Evolutionary conservation across 2,113 vertebrate genomes (phyloP).

Genomic region (Vombatus ursinus): DNA sequence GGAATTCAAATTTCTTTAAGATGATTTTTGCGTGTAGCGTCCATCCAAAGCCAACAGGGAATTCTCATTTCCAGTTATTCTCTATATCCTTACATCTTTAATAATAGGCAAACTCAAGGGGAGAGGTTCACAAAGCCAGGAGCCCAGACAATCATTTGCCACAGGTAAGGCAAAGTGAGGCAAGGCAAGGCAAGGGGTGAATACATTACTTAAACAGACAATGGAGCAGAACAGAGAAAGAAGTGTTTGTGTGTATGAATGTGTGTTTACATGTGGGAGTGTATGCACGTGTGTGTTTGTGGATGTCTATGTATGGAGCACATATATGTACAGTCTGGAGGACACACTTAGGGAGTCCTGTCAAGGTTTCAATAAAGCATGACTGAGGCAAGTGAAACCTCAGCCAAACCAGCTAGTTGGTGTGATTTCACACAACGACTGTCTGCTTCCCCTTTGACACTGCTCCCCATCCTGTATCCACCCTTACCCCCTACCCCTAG

Average conservation of each 20-base stretch:
- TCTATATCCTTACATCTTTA: constrained; percentile 27
- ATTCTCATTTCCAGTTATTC: constrained; percentile 39
- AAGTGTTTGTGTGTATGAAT: no score
- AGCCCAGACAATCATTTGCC: constrained; percentile 44
- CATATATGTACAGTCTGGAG: background rate
- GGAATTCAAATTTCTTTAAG: constrained; percentile 45
- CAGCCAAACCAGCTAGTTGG: background rate
- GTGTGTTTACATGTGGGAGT: no score
- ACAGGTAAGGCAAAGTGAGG: constrained; percentile 28
- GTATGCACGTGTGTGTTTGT: no score
- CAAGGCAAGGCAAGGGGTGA: constrained; percentile 18
- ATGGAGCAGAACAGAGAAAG: background rate
- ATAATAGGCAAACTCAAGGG: constrained; percentile 32
- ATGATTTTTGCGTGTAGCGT: constrained; percentile 32
- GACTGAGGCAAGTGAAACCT: background rate
- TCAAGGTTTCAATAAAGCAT: background rate
- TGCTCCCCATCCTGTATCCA: background rate
- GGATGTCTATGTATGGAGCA: no score
- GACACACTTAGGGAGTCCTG: background rate
- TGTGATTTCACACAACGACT: background rate
- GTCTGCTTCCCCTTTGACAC: background rate
- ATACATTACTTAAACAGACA: background rate
- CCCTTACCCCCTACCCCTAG: background rate
- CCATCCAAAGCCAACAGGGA: constrained; percentile 46
- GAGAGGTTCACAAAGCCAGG: constrained; percentile 46